Percentiles rank a stretch among this genome's conserved stretches.
phyloP scores from a whole-genome alignment of 2,888 invertebrate species.

The Tetheella fluctuosa region DNA sequence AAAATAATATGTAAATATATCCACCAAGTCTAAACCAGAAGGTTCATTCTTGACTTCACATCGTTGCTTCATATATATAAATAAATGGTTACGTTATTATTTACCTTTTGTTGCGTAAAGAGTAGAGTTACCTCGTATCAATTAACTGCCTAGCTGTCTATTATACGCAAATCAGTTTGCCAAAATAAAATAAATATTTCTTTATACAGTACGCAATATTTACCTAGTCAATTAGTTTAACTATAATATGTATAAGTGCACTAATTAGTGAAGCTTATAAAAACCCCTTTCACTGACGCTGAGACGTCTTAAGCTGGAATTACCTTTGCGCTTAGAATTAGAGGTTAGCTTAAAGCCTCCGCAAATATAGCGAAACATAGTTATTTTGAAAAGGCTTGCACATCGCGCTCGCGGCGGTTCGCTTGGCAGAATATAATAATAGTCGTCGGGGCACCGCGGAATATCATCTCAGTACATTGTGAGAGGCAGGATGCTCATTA shows the following conservation, averaged over 20 bases:
- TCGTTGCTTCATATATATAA: no score
- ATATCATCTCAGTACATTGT: slow-evolving; percentile 81
- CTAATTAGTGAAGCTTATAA: neutral
- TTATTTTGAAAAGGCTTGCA: slow-evolving; percentile 74
- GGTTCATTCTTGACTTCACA: no score
- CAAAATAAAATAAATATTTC: no score
- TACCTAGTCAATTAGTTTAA: no score
- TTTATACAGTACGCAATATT: no score
- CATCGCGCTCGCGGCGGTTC: slow-evolving; percentile 60
- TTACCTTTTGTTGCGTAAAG: no score
- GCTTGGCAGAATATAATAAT: slow-evolving; percentile 77
- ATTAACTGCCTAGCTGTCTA: no score
- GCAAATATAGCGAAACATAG: slow-evolving; percentile 63
- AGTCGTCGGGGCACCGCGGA: slow-evolving; percentile 72
- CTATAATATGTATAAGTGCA: neutral
- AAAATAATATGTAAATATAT: no score
- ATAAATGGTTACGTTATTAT: no score
- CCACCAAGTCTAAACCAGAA: no score
- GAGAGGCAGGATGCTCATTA: slow-evolving; percentile 82
- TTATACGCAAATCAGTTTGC: no score
- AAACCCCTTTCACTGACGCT: slow-evolving; percentile 14
- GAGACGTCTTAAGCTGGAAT: slow-evolving; percentile 29
- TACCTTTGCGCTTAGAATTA: slow-evolving; percentile 56
- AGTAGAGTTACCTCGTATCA: no score
- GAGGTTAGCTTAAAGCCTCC: slow-evolving; percentile 56